Evolutionary conservation across 2,888 invertebrate species (phyloP).

Genomic region (Meghimatium bilineatum): DNA sequence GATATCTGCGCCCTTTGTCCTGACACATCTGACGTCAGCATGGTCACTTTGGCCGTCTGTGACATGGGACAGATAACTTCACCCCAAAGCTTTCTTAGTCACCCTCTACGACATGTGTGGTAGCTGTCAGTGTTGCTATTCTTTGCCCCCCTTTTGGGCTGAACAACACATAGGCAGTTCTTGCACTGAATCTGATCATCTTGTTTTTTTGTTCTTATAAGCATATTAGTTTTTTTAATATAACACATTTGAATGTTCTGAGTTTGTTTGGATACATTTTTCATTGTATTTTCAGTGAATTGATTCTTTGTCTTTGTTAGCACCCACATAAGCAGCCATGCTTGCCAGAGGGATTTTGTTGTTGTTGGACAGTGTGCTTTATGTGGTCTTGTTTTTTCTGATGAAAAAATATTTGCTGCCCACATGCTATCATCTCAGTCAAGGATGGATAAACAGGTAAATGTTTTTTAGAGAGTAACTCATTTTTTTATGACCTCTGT

Average conservation of each 20-base stretch:
- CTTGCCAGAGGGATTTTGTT: slow-evolving; percentile 3
- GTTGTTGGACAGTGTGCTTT: slow-evolving; percentile 38
- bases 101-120: no score
- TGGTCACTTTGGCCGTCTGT: no score
- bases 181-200: no score
- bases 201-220: no score
- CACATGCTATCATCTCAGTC: slow-evolving; percentile 34
- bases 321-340: slow-evolving; percentile 37
- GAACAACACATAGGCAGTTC: no score
- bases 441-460: slow-evolving; percentile 20
- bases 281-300: neutral
- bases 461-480: neutral
- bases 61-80: no score
- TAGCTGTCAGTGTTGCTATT: no score
- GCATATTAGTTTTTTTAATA: no score
- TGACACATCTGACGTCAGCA: no score
- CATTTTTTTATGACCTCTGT: neutral
- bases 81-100: no score
- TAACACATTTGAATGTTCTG: neutral
- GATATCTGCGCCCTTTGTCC: no score
- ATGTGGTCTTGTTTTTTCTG: slow-evolving; percentile 39
- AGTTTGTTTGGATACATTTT: neutral
- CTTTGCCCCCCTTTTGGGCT: no score
- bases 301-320: slow-evolving; percentile 5
- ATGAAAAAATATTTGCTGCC: slow-evolving; percentile 3